Conservation (phyloP, 2,797 vertebrate genomes). For the Mus spretus region DNA sequence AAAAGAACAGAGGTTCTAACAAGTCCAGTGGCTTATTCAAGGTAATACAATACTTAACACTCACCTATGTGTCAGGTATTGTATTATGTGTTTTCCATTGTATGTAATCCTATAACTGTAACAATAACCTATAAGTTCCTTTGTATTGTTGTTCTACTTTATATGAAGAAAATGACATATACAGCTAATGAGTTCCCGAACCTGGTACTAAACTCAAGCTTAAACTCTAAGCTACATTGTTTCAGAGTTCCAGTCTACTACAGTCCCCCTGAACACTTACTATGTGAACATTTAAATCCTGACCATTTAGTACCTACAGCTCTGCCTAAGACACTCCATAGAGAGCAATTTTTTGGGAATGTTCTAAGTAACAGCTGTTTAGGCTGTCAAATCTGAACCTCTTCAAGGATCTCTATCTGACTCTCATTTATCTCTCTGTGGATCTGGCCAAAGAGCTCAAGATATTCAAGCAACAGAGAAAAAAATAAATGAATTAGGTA, state of each 20-base stretch:
- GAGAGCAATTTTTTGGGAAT: not conserved
- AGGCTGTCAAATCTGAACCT: conserved; percentile 36
- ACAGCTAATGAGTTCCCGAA: not conserved
- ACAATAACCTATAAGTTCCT: not conserved
- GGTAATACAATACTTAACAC: not conserved
- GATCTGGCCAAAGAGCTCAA: conserved; percentile 26
- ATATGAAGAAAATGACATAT: not conserved
- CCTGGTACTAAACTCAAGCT: not conserved
- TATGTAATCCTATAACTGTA: not conserved
- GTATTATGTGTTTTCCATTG: conserved; percentile 15
- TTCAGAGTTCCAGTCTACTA: conserved; percentile 4
- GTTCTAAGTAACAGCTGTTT: conserved; percentile 62
- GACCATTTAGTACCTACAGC: conserved; percentile 12
- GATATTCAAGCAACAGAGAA: not conserved
- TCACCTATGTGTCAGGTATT: conserved; percentile 21
- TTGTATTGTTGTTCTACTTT: conserved; percentile 40
- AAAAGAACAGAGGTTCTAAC: conserved; percentile 2
- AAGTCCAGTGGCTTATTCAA: conserved; percentile 45
- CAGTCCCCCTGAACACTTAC: not conserved
- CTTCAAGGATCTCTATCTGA: not conserved
- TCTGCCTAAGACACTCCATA: conserved; percentile 40
- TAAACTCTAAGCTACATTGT: conserved; percentile 33
- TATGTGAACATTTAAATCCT: conserved; percentile 1
- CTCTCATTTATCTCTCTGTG: conserved; percentile 41
- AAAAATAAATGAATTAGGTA: not conserved